Conservation (phyloP, 2,888 invertebrate genomes). For the Hetaerina titia region DNA sequence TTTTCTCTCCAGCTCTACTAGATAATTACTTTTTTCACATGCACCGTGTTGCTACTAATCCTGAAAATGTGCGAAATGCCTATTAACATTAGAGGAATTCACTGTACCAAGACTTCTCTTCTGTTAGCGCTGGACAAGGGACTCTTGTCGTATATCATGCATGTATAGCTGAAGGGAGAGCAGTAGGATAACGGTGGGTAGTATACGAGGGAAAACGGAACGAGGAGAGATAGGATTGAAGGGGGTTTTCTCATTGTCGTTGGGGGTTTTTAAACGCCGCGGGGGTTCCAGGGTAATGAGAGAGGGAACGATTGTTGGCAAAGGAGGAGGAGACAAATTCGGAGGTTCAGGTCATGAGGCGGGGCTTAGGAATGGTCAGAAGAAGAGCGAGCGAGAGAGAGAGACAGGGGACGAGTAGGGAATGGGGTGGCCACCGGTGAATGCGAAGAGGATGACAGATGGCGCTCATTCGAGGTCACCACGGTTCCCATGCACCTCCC, state of each 20-base stretch:
- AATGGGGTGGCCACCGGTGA: background rate
- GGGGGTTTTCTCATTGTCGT: background rate
- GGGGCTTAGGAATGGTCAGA: slow-evolving; percentile 32
- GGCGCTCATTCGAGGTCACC: slow-evolving; percentile 13
- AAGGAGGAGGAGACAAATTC: slow-evolving; percentile 9
- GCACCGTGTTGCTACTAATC: no score
- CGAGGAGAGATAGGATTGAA: background rate
- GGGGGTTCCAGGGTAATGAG: slow-evolving; percentile 7
- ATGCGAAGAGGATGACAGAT: slow-evolving; percentile 41
- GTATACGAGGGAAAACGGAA: background rate
- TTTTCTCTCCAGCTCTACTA: no score
- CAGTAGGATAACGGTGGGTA: background rate
- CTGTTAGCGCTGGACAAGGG: no score
- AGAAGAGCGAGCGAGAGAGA: slow-evolving; percentile 8
- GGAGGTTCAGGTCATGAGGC: background rate
- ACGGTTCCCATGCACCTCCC: slow-evolving; percentile 18
- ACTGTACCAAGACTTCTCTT: no score
- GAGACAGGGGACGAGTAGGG: background rate
- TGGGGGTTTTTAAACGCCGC: background rate
- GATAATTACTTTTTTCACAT: no score
- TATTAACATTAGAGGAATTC: no score
- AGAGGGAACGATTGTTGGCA: background rate
- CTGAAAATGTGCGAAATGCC: no score
- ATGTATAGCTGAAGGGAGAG: background rate
- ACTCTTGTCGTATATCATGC: no score